phyloP scores from a whole-genome alignment of 2,888 invertebrate species.

The Sycophila texana region DNA sequence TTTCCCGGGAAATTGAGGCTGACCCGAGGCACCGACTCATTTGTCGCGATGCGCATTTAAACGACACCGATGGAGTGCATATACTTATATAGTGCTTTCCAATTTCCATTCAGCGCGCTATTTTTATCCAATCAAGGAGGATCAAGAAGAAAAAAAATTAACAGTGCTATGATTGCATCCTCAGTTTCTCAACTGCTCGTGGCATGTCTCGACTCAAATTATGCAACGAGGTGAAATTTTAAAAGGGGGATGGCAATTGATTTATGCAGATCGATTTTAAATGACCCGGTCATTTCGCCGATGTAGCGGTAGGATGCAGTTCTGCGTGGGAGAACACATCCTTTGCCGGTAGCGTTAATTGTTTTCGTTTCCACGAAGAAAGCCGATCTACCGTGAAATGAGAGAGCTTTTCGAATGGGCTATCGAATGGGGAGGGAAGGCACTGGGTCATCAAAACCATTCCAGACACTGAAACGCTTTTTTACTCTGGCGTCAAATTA shows the following conservation, averaged over 20 bases:
- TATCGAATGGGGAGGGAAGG: background rate
- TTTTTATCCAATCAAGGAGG: background rate
- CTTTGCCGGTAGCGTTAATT: slow-evolving; percentile 8
- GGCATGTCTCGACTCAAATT: background rate
- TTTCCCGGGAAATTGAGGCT: slow-evolving; percentile 29
- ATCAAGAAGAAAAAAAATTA: background rate
- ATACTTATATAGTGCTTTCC: too few species aligned
- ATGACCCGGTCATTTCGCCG: slow-evolving; percentile 1
- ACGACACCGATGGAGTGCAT: background rate
- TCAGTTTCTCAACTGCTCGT: background rate
- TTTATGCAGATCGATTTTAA: slow-evolving; percentile 12
- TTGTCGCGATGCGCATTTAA: background rate
- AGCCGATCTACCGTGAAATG: slow-evolving; percentile 39
- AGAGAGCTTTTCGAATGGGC: slow-evolving; percentile 3
- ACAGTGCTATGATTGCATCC: background rate
- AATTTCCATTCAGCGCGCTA: background rate
- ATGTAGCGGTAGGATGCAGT: background rate
- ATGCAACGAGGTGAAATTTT: background rate
- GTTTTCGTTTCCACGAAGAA: background rate
- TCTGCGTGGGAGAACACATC: background rate
- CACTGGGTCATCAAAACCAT: background rate
- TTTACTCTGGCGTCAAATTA: too few species aligned
- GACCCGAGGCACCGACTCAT: slow-evolving; percentile 17
- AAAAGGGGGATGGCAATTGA: background rate
- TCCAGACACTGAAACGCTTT: too few species aligned